Percentiles rank a stretch among this genome's conserved stretches.
phyloP scores from a whole-genome alignment of 2,797 vertebrate species.

The Cuniculus paca region DNA sequence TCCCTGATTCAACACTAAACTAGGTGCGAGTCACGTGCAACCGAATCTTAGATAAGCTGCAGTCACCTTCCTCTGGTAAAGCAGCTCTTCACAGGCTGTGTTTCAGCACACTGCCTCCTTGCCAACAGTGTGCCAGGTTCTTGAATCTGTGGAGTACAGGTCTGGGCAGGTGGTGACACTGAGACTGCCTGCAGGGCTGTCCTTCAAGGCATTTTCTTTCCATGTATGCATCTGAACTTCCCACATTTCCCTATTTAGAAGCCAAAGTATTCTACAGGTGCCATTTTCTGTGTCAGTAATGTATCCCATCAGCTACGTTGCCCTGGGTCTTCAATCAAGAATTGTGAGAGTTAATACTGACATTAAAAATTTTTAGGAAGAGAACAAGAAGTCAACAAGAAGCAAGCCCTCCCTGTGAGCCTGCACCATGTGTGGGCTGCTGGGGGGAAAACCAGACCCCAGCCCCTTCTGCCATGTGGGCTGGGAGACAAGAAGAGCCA shows the following conservation, averaged over 20 bases:
- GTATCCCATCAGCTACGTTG: fast-evolving
- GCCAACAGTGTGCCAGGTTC: not conserved
- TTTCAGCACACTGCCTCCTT: not conserved
- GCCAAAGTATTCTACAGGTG: not conserved
- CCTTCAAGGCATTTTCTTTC: not conserved
- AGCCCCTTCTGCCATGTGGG: no score
- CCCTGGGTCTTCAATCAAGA: not conserved
- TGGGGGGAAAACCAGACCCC: no score
- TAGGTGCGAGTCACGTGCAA: not conserved
- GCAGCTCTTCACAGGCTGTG: not conserved
- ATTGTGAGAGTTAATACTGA: not conserved
- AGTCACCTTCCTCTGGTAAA: not conserved
- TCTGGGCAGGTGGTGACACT: not conserved
- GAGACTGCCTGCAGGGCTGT: no score
- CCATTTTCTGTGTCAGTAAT: fast-evolving
- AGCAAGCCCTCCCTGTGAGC: no score
- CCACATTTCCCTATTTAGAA: not conserved
- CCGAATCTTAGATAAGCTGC: not conserved
- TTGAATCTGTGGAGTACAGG: not conserved
- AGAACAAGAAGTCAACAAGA: no score
- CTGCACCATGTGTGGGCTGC: no score
- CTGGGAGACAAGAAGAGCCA: no score
- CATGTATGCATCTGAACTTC: fast-evolving
- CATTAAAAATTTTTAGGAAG: fast-evolving
- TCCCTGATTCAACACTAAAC: not conserved